These are phyloP conservation scores for Campoplex nolae DNA, from an alignment of 2,888 invertebrate species.

Conservation along the genomic window DNA sequence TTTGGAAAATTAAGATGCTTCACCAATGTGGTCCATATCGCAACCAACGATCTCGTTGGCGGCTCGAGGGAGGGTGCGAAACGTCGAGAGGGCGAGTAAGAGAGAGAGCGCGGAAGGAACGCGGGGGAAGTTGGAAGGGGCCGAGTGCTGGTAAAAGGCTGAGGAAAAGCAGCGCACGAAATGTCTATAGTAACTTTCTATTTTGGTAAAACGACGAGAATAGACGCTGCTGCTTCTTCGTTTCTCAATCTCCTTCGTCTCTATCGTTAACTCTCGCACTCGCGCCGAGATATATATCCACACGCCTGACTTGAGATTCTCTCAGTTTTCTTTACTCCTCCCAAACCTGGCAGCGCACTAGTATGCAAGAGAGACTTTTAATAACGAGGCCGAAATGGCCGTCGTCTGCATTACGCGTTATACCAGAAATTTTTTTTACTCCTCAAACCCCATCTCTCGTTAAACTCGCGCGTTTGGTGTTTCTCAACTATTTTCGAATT, in stretches of 20 bases:
- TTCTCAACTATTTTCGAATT: constrained; percentile 38
- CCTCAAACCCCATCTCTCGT: no score
- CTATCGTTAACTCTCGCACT: constrained; percentile 64
- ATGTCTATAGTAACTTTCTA: constrained; percentile 70
- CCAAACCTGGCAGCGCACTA: constrained; percentile 38
- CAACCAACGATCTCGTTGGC: constrained; percentile 14
- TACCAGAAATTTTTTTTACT: constrained; percentile 57
- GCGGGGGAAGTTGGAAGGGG: constrained; percentile 20
- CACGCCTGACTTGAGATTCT: constrained; percentile 12
- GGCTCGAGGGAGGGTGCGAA: constrained; percentile 58
- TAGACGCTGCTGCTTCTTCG: constrained; percentile 69
- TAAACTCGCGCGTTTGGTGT: no score
- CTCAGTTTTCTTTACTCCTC: constrained; percentile 47
- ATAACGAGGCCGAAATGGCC: constrained; percentile 71
- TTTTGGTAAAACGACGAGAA: constrained; percentile 69
- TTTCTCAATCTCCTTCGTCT: constrained; percentile 25
- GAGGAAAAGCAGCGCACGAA: constrained; percentile 70
- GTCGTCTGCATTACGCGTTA: constrained; percentile 44
- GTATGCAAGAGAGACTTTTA: constrained; percentile 61
- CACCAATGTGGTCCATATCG: constrained; percentile 32
- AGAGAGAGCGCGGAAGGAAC: constrained; percentile 32
- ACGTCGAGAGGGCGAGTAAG: constrained; percentile 14
- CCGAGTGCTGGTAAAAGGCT: constrained; percentile 46
- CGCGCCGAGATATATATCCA: constrained; percentile 24
- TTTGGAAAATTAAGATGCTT: constrained; percentile 6